Evolutionary conservation across 2,797 vertebrate genomes (phyloP).

Genomic region (Pseudochirops corinnae): DNA sequence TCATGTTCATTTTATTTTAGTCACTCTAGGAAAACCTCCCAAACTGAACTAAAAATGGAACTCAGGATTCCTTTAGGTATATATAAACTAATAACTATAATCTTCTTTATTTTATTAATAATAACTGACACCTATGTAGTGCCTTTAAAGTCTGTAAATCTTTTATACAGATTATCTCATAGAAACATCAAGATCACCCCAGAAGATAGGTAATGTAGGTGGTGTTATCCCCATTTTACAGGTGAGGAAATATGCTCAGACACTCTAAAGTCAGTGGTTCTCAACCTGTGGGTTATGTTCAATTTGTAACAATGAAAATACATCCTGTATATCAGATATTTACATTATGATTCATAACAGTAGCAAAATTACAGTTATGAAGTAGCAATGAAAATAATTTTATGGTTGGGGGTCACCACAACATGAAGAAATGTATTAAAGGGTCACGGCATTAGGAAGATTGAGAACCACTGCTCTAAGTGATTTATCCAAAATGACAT

Average conservation of each 20-base stretch:
- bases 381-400: too few species aligned
- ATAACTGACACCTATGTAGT: constrained; percentile 10
- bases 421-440: too few species aligned
- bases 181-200: neutral
- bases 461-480: neutral
- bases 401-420: too few species aligned
- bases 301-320: too few species aligned
- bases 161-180: neutral
- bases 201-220: neutral
- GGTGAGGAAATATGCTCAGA: neutral
- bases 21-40: neutral
- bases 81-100: constrained; percentile 4
- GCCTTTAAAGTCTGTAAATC: constrained; percentile 18
- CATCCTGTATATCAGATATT: too few species aligned
- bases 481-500: neutral
- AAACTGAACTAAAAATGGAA: neutral
- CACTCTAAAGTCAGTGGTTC: neutral
- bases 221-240: neutral
- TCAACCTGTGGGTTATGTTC: too few species aligned
- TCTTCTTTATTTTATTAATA: constrained; percentile 22
- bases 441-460: too few species aligned
- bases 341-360: too few species aligned
- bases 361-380: too few species aligned
- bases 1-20: constrained; percentile 28
- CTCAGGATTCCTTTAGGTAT: neutral